These are phyloP conservation scores for Diarsia rubi DNA, from an alignment of 2,888 invertebrate species.

Conservation along the genomic window DNA sequence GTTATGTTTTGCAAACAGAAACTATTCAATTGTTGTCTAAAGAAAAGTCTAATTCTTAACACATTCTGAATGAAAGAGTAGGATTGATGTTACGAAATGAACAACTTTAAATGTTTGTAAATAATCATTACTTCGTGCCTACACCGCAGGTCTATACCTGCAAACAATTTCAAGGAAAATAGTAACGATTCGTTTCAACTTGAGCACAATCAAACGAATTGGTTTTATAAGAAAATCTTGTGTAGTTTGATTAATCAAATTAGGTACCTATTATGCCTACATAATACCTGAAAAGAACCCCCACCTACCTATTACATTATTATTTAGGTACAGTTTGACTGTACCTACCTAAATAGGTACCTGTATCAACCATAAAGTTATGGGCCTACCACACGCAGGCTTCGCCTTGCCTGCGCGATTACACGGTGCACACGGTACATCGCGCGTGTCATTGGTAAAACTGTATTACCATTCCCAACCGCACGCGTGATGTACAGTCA, in stretches of 20 bases:
- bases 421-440: too few relatives aligned
- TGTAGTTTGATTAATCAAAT: too few relatives aligned
- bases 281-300: too few relatives aligned
- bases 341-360: background rate
- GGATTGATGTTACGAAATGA: conserved; percentile 8
- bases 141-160: background rate
- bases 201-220: conserved; percentile 1
- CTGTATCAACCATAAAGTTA: background rate
- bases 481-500: too few relatives aligned
- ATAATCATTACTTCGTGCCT: background rate
- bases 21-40: background rate
- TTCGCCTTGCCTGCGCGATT: too few relatives aligned
- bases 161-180: background rate
- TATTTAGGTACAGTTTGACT: too few relatives aligned
- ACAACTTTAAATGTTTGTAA: background rate
- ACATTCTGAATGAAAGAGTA: background rate
- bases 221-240: too few relatives aligned
- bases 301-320: too few relatives aligned
- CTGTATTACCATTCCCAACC: too few relatives aligned
- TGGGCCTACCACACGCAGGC: too few relatives aligned
- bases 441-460: too few relatives aligned
- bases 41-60: background rate
- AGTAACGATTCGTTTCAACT: background rate
- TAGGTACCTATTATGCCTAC: too few relatives aligned
- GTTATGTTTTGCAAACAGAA: background rate